Evolutionary conservation across 2,888 invertebrate genomes (phyloP).

Genomic region (Caenorhabditis imperialis): DNA sequence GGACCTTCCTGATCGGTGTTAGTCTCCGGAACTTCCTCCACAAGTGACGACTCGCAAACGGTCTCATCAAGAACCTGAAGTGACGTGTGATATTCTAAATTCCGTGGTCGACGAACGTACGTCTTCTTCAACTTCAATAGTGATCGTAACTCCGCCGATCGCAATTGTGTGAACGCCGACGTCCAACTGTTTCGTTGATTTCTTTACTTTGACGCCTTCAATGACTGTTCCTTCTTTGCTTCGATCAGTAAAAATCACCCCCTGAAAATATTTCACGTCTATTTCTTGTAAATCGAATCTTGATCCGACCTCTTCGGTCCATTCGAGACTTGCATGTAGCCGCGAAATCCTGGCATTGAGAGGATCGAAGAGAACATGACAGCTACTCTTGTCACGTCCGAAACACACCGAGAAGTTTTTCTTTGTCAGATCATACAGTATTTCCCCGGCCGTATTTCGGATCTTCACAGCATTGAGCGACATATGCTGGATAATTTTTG

Average conservation of each 20-base stretch:
- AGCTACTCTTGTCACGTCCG: slow-evolving; percentile 53
- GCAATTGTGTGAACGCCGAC: slow-evolving; percentile 9
- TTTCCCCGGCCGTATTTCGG: slow-evolving; percentile 18
- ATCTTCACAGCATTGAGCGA: slow-evolving; percentile 1
- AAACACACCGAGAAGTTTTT: no score
- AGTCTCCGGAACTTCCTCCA: not conserved
- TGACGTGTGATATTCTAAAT: not conserved
- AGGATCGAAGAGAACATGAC: slow-evolving; percentile 43
- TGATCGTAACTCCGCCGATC: slow-evolving; percentile 23
- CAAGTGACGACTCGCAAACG: not conserved
- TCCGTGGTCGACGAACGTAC: not conserved
- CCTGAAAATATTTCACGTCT: not conserved
- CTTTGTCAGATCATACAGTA: slow-evolving; percentile 11
- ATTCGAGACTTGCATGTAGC: slow-evolving; percentile 48
- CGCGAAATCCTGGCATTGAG: slow-evolving; percentile 52
- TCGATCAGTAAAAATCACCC: slow-evolving; percentile 23
- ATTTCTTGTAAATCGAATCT: not conserved
- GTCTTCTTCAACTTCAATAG: slow-evolving; percentile 16
- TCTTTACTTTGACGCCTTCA: slow-evolving; percentile 16
- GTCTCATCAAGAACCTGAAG: slow-evolving; percentile 34
- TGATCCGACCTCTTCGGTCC: slow-evolving; percentile 34
- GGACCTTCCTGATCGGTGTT: not conserved
- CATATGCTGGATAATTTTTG: no score
- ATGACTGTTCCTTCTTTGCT: slow-evolving; percentile 38
- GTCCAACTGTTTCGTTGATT: slow-evolving; percentile 4